Evolutionary conservation across 2,888 invertebrate genomes (phyloP).

Genomic region (Toxonevra muliebris): DNA sequence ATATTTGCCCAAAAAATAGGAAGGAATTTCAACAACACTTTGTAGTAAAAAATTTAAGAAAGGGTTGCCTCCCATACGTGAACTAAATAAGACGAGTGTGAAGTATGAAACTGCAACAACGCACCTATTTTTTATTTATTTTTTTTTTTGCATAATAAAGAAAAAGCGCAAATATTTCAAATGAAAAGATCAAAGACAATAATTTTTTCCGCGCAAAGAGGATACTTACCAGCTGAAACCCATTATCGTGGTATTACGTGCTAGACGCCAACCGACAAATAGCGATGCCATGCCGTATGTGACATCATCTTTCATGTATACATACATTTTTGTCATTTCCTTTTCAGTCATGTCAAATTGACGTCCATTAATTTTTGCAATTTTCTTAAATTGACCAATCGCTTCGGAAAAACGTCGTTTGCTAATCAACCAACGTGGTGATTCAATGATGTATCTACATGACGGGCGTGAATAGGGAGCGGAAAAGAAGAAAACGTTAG

Average conservation of each 20-base stretch:
- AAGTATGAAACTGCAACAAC: constrained; percentile 67
- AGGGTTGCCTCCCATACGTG: constrained; percentile 71
- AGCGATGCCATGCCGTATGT: constrained; percentile 68
- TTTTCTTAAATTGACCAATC: constrained; percentile 66
- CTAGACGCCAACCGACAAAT: constrained; percentile 69
- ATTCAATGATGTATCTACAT: constrained; percentile 73
- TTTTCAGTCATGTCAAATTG: constrained; percentile 61
- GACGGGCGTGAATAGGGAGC: too few relatives aligned
- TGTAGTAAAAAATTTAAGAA: constrained; percentile 74
- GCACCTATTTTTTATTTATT: constrained; percentile 64
- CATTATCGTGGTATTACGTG: constrained; percentile 68
- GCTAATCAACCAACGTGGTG: constrained; percentile 72
- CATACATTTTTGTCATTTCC: constrained; percentile 65
- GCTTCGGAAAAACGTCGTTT: constrained; percentile 67
- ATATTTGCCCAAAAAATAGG: constrained; percentile 69
- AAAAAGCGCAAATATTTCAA: background rate
- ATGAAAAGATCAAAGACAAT: background rate
- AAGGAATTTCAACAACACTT: constrained; percentile 72
- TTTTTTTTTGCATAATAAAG: too few relatives aligned
- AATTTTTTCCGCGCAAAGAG: background rate
- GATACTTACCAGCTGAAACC: constrained; percentile 68
- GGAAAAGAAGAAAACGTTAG: constrained; percentile 30
- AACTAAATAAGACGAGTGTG: constrained; percentile 68
- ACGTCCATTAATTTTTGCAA: constrained; percentile 69
- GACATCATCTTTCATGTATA: constrained; percentile 57